Evolutionary conservation across 2,888 invertebrate genomes (phyloP), one percentile per base, ranked within the genome.

Genomic region (Eristalis tenax): DNA sequence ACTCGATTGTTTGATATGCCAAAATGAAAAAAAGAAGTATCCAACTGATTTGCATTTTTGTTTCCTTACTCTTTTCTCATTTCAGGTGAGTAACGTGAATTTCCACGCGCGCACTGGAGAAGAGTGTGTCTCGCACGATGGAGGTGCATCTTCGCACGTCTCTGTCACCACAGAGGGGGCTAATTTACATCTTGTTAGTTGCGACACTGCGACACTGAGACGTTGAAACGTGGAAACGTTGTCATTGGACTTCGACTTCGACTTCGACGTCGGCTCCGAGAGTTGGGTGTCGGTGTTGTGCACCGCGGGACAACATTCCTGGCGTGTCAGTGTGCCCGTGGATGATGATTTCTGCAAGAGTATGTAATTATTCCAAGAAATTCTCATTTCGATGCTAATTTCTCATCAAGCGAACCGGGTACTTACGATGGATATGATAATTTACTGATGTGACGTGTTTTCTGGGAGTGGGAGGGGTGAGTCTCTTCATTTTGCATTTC

Each of bases 361-460:
- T 64, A 57, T 77, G 77, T 73, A 85, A 82, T 85, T 85, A 86
- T 86, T 86, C 65, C 71, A 32, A 69, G 43, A 79, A 83, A 87
- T 86, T 83, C 71, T 70, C 83, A 87, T 87, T 87, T 83, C 79
- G 76, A 87, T 87, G 87, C 83, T 83, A 87, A 87, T 87, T 87
- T 77, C 83, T 77, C 76, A 83, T 73, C 87, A 79, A 50, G 57
- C 68, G 66, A 75, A 64, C 59, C 59, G 50, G 69, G 71, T 79
- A 79, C 83, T 87, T 83, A 79, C 66, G 75, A 68, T 68, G 70
- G 63, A n/a, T 57, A 76, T 82, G 69, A 82, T 82, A 82, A 70
- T 82, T 80, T 35, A n/a, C 18, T 56, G 22, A 63, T 22, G 61
- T 43, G n/a, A 23, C 11, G 28, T 43, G 22, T 50, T 18, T 4